Percentiles rank a stretch among this genome's conserved stretches.
Conservation (phyloP, 2,797 vertebrate genomes). For the Vireo griseus region DNA sequence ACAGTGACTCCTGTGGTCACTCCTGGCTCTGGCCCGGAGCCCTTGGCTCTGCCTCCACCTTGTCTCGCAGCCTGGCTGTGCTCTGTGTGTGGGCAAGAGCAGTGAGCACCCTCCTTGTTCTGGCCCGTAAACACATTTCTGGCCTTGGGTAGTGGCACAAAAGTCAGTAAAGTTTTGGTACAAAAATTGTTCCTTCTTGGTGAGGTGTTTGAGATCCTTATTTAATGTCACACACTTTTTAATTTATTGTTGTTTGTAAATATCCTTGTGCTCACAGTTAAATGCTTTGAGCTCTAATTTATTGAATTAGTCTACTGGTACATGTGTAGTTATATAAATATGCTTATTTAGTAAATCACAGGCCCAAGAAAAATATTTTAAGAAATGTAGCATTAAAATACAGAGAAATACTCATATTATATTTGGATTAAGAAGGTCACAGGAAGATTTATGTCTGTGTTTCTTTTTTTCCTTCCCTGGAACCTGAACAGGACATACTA, state of each 20-base stretch:
- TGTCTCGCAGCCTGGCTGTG: fast-evolving
- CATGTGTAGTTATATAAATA: neutral
- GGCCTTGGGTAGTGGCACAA: neutral
- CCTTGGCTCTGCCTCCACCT: fast-evolving
- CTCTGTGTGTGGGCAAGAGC: fast-evolving
- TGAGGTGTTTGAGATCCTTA: neutral
- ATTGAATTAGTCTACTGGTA: constrained; percentile 10
- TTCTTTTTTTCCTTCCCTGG: neutral
- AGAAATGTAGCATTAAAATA: neutral
- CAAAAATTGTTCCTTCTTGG: neutral
- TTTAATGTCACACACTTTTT: neutral
- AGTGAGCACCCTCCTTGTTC: neutral
- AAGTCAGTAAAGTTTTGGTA: neutral
- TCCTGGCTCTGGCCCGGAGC: fast-evolving
- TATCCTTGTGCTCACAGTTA: constrained; percentile 6
- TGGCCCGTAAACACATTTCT: fast-evolving
- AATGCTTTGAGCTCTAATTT: constrained; percentile 43
- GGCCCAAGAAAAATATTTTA: neutral
- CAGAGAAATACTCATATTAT: neutral
- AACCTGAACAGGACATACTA: neutral
- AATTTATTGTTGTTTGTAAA: constrained; percentile 61
- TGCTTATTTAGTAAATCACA: neutral
- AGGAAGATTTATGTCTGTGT: neutral
- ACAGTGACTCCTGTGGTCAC: fast-evolving
- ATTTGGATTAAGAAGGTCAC: neutral